Evolutionary conservation across 2,113 vertebrate genomes (phyloP).

Genomic region (Cyanoderma ruficeps): DNA sequence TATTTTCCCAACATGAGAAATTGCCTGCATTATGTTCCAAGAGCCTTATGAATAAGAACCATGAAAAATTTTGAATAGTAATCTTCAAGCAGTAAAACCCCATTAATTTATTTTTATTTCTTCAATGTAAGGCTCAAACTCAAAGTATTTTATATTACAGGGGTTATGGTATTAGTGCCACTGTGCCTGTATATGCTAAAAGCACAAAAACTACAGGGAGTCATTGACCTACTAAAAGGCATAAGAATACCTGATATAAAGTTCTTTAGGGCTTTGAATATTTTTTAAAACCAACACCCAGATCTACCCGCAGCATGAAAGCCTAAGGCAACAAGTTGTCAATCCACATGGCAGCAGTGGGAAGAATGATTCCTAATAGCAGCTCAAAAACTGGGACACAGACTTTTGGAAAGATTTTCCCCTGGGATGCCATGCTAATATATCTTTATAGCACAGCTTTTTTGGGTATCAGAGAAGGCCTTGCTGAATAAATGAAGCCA

Average conservation of each 20-base stretch:
- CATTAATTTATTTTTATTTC: not conserved
- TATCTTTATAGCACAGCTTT: not conserved
- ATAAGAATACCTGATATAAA: not conserved
- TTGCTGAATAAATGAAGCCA: not conserved
- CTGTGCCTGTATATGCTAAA: not conserved
- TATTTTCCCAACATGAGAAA: slow-evolving; percentile 1
- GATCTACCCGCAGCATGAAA: not conserved
- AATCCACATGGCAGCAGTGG: not conserved
- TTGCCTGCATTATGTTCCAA: not conserved
- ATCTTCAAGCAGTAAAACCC: not conserved
- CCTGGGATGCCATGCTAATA: not conserved
- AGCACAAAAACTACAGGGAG: not conserved
- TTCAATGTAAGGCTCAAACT: not conserved
- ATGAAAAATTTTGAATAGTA: not conserved
- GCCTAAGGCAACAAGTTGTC: not conserved
- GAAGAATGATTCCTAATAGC: not conserved
- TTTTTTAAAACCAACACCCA: not conserved
- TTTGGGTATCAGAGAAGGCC: not conserved
- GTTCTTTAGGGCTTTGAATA: not conserved
- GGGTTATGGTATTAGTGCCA: not conserved
- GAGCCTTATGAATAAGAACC: not conserved
- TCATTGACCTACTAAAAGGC: not conserved
- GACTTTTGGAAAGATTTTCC: not conserved
- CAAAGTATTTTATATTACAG: not conserved
- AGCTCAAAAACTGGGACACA: not conserved